A percentile compares a stretch with the other conserved stretches of the same genome.
Conservation (phyloP, 2,888 invertebrate species). For the Aleiodes testaceus region DNA sequence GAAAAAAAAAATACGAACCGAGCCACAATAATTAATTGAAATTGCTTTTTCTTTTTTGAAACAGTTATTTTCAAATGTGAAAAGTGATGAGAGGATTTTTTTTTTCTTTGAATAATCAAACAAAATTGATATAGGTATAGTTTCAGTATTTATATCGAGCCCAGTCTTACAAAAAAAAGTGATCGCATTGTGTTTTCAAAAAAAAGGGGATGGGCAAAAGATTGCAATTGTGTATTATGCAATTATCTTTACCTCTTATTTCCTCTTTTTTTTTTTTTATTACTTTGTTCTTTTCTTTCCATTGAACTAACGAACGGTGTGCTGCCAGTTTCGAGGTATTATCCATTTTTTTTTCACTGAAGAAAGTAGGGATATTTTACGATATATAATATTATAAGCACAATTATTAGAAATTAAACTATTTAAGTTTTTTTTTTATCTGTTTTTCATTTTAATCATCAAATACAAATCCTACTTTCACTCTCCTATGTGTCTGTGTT, state of each 20-base stretch:
- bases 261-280: conserved; percentile 46
- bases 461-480: conserved; percentile 73
- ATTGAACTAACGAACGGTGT: conserved; percentile 17
- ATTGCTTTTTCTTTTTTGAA: conserved; percentile 30
- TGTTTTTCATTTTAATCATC: conserved; percentile 50
- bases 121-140: conserved; percentile 68
- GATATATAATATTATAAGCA: conserved; percentile 70
- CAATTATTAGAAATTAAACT: conserved; percentile 71
- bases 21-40: conserved; percentile 41
- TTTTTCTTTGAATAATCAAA: conserved; percentile 62
- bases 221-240: conserved; percentile 68
- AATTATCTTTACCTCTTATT: conserved; percentile 58
- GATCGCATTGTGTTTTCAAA: conserved; percentile 68
- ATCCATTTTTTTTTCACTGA: conserved; percentile 61
- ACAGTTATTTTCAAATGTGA: conserved; percentile 44
- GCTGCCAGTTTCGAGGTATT: conserved; percentile 4
- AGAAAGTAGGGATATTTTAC: conserved; percentile 68
- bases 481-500: conserved; percentile 63
- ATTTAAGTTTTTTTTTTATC: conserved; percentile 56
- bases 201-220: conserved; percentile 70
- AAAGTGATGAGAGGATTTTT: conserved; percentile 56
- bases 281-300: conserved; percentile 37
- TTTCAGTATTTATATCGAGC: conserved; percentile 73
- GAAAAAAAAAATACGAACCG: conserved; percentile 16
- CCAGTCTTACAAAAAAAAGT: conserved; percentile 72